phyloP scores from a whole-genome alignment of 2,888 invertebrate species.

The Petrolisthes cinctipes region DNA sequence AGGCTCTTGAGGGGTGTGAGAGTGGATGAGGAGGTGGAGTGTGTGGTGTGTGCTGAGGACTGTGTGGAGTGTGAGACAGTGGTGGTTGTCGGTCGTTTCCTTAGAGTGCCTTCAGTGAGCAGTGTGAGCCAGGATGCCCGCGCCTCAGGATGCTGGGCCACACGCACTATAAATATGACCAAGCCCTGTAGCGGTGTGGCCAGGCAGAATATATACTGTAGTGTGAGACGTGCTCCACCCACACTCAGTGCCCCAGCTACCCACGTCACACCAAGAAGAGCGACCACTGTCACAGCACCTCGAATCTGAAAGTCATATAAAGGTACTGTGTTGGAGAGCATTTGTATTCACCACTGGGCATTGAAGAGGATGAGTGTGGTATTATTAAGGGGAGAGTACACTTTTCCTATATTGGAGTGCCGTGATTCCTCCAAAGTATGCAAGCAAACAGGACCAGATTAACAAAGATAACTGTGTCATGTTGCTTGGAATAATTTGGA shows the following conservation, averaged over 20 bases:
- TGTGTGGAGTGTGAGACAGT: constrained; percentile 34
- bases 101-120: constrained; percentile 60
- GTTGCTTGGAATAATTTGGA: no score
- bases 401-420: no score
- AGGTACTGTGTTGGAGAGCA: not conserved
- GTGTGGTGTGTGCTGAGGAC: constrained; percentile 31
- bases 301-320: constrained; percentile 47
- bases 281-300: constrained; percentile 62
- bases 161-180: constrained; percentile 69
- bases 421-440: no score
- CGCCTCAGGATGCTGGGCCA: constrained; percentile 65
- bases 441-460: no score
- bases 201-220: constrained; percentile 69
- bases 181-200: constrained; percentile 69
- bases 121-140: constrained; percentile 64
- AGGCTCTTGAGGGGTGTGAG: constrained; percentile 39
- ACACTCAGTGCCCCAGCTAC: constrained; percentile 68
- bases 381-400: no score
- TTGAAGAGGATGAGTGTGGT: no score
- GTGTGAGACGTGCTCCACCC: constrained; percentile 67
- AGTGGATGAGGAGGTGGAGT: constrained; percentile 34
- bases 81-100: constrained; percentile 42
- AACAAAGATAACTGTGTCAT: no score
- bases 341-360: not conserved
- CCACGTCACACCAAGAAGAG: constrained; percentile 68